Percentiles rank a stretch among this genome's conserved stretches.
phyloP scores from a whole-genome alignment of 2,113 vertebrate species.

The Paratilapia polleni region DNA sequence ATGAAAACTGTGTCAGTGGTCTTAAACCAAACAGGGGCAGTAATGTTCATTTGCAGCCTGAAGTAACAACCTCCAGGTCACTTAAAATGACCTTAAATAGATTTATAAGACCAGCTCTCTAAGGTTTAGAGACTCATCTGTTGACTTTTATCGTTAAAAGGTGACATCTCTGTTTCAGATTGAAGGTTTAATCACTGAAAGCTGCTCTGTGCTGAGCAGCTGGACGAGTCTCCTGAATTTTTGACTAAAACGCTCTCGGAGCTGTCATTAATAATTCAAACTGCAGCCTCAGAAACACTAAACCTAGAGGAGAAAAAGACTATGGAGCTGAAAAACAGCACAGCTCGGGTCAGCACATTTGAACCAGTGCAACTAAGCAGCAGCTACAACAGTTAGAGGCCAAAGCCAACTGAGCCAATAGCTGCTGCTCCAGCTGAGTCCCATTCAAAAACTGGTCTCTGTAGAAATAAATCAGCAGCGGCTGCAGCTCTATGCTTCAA shows the following conservation, averaged over 20 bases:
- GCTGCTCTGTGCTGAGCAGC: neutral
- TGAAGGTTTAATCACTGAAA: neutral
- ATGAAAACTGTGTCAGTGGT: too few species aligned
- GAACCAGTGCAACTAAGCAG: too few species aligned
- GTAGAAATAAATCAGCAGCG: neutral
- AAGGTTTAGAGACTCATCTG: neutral
- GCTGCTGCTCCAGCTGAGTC: neutral
- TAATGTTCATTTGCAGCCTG: too few species aligned
- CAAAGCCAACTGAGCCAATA: neutral
- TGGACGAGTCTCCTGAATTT: neutral
- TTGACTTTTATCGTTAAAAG: neutral
- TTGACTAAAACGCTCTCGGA: neutral
- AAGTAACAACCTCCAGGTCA: too few species aligned
- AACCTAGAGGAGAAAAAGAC: neutral
- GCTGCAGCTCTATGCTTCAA: neutral
- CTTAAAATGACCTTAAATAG: too few species aligned
- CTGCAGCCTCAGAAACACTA: neutral
- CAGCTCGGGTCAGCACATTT: neutral
- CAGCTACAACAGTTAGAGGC: too few species aligned
- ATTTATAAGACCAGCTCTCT: too few species aligned
- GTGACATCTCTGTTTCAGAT: neutral
- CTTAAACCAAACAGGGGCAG: too few species aligned
- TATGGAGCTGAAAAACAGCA: neutral
- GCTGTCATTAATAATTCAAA: conserved; percentile 12
- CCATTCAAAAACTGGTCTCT: neutral